Conservation (phyloP, 2,797 vertebrate species). For the Typhlichthys eigenmanni region DNA sequence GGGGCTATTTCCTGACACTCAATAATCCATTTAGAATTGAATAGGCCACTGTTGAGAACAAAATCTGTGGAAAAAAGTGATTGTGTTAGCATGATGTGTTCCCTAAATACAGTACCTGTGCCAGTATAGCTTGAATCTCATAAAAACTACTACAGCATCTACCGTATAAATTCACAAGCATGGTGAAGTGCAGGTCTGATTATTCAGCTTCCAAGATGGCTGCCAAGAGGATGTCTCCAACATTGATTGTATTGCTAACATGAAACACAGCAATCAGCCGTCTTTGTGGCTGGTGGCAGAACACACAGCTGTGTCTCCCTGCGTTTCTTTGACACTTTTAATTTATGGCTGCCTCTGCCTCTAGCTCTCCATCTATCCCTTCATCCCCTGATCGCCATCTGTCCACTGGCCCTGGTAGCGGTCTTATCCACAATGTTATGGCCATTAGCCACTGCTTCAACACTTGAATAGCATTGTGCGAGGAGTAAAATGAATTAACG, state of each 20-base stretch:
- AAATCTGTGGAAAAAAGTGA: slow-evolving; percentile 4
- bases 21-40: slow-evolving; percentile 49
- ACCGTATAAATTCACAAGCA: slow-evolving; percentile 4
- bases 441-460: slow-evolving; percentile 1
- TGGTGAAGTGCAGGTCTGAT: slow-evolving; percentile 50
- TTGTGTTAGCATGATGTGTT: background rate
- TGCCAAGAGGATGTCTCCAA: slow-evolving; percentile 47
- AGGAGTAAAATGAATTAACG: background rate
- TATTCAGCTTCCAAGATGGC: slow-evolving; percentile 54
- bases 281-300: slow-evolving; percentile 53
- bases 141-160: background rate
- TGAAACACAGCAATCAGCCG: slow-evolving; percentile 56
- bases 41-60: slow-evolving; percentile 8
- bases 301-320: slow-evolving; percentile 52
- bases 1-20: slow-evolving; percentile 52
- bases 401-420: slow-evolving; percentile 36
- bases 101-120: background rate
- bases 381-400: slow-evolving; percentile 54
- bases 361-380: slow-evolving; percentile 41
- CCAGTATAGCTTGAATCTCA: background rate
- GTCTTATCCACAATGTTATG: slow-evolving; percentile 58
- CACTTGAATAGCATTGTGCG: slow-evolving; percentile 31
- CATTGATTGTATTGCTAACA: slow-evolving; percentile 51
- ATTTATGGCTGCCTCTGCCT: slow-evolving; percentile 29
- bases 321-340: slow-evolving; percentile 41